Percentiles rank a stretch among this genome's conserved stretches.
Conservation (phyloP, 35 echinoderm and acorn worm species). For the Heliocidaris erythrogramma region DNA sequence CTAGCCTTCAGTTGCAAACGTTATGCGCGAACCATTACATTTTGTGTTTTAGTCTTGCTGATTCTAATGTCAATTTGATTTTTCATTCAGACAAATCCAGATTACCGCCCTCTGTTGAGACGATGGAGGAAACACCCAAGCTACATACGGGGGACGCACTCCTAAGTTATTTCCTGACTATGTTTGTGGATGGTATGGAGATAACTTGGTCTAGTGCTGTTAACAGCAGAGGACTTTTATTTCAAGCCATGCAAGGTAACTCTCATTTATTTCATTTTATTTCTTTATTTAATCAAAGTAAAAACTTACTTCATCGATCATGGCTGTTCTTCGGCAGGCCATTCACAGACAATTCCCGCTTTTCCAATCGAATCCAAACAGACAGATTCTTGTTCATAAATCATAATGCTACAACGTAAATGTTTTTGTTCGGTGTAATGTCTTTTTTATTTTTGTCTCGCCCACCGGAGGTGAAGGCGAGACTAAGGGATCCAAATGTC, state of each 20-base stretch:
- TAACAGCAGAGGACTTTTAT: conserved; percentile 57
- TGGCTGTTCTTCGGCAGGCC: no score
- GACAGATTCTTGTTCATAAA: no score
- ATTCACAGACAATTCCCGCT: no score
- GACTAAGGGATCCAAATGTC: no score
- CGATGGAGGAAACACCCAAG: conserved; percentile 71
- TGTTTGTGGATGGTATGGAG: conserved; percentile 79
- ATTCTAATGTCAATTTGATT: background rate
- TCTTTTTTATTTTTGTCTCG: no score
- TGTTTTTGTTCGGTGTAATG: no score
- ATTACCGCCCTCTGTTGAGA: conserved; percentile 81
- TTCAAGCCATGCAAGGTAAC: conserved; percentile 69
- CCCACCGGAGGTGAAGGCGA: no score
- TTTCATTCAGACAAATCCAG: conserved; percentile 70
- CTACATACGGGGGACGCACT: conserved; percentile 77
- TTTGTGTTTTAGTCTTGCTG: background rate
- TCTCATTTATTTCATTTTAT: background rate
- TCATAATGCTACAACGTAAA: no score
- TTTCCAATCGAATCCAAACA: background rate
- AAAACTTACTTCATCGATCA: no score
- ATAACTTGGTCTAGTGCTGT: conserved; percentile 77
- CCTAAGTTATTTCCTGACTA: conserved; percentile 81
- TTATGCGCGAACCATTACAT: no score
- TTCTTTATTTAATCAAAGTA: background rate
- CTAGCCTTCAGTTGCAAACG: no score